These are phyloP conservation scores for Drosophila tsacasi DNA, from an alignment of 1,140 invertebrate species.

Conservation along the genomic window DNA sequence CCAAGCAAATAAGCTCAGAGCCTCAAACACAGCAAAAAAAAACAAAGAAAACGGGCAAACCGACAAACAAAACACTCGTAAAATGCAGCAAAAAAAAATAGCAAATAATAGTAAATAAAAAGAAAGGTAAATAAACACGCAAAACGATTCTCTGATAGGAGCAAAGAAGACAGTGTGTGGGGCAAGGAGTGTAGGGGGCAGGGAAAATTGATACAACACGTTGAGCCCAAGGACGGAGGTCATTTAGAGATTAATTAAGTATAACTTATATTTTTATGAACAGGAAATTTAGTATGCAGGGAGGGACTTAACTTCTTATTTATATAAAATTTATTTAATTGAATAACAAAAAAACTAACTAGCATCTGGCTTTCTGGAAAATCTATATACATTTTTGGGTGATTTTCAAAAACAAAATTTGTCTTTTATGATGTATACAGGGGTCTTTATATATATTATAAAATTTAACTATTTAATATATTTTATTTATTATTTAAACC, in stretches of 20 bases:
- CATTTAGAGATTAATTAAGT: background rate
- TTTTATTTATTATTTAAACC: background rate
- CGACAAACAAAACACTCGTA: constrained; percentile 41
- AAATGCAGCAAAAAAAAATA: constrained; percentile 20
- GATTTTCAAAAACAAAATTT: no score
- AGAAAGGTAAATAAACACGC: constrained; percentile 42
- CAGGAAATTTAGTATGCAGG: background rate
- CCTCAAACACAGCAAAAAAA: constrained; percentile 21
- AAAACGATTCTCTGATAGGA: constrained; percentile 48
- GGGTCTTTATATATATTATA: no score
- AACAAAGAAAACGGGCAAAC: constrained; percentile 20
- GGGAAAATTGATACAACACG: background rate
- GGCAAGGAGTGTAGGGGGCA: background rate
- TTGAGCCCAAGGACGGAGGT: no score
- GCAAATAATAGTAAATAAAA: background rate
- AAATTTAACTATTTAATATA: background rate
- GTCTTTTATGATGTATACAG: background rate
- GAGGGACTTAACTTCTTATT: background rate
- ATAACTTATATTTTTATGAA: background rate
- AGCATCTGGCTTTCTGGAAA: background rate
- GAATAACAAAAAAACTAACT: background rate
- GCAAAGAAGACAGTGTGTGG: background rate
- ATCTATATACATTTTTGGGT: no score
- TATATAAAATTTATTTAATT: background rate
- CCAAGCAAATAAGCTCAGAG: constrained; percentile 16